A percentile compares a stretch with the other conserved stretches of the same genome.
Evolutionary conservation across 2,113 vertebrate genomes (phyloP).

Genomic region (Tiliqua scincoides): DNA sequence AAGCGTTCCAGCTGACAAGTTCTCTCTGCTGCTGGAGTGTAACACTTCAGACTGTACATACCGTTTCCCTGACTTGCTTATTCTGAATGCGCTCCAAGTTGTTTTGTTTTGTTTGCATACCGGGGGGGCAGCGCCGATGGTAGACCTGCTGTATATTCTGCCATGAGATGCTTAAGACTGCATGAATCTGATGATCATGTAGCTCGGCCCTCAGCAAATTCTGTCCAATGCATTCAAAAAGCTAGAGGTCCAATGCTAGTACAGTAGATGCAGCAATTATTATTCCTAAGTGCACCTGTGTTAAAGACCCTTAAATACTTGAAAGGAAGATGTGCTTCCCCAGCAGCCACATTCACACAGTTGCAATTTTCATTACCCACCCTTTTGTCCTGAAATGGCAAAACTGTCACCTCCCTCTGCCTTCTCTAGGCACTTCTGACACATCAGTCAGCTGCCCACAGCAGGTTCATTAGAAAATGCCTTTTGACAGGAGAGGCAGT

Average conservation of each 20-base stretch:
- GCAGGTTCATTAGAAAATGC: conserved; percentile 14
- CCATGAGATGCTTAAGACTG: not conserved
- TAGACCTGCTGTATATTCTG: not conserved
- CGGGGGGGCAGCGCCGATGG: too few species aligned
- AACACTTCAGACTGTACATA: not conserved
- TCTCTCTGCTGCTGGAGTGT: not conserved
- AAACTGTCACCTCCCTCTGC: conserved; percentile 23
- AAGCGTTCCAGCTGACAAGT: not conserved
- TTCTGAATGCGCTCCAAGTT: not conserved
- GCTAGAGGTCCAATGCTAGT: not conserved
- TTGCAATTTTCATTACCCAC: conserved; percentile 12
- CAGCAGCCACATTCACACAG: conserved; percentile 28
- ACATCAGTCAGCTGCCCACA: conserved; percentile 45
- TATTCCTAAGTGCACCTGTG: not conserved
- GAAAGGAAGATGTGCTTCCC: conserved; percentile 23
- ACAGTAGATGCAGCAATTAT: not conserved
- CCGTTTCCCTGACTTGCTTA: not conserved
- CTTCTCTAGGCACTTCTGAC: conserved; percentile 36
- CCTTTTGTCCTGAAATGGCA: conserved; percentile 24
- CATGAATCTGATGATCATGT: not conserved
- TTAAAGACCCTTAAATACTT: not conserved
- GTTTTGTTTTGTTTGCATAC: not conserved
- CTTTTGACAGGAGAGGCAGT: conserved; percentile 51
- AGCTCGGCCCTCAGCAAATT: not conserved
- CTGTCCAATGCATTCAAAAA: rapidly evolving